Percentiles rank a stretch among this genome's conserved stretches.
Conservation (phyloP, 2,888 invertebrate species). For the Monoplex corrugatus region DNA sequence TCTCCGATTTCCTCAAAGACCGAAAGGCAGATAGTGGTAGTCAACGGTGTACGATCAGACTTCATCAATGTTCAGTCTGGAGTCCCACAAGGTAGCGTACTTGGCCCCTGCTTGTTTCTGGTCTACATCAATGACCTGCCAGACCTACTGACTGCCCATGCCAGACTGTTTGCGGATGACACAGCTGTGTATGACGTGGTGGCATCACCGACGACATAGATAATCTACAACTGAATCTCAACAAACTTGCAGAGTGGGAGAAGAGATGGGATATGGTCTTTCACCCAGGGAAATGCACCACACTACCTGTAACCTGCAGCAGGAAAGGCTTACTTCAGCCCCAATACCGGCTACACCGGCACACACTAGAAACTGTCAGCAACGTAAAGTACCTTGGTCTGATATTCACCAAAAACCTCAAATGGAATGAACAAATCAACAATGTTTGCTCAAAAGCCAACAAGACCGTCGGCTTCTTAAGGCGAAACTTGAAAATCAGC, state of each 20-base stretch:
- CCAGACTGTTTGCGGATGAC: conserved; percentile 8
- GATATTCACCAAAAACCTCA: background rate
- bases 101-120: conserved; percentile 19
- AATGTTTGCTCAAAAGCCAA: background rate
- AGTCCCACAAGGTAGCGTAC: conserved; percentile 6
- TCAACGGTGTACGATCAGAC: background rate
- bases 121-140: conserved; percentile 9
- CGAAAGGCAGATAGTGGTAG: conserved; percentile 28
- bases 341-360: background rate
- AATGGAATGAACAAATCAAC: background rate
- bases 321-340: background rate
- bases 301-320: conserved; percentile 13
- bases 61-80: background rate
- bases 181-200: background rate
- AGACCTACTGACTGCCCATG: conserved; percentile 6
- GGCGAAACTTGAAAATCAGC: background rate
- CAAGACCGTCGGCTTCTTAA: background rate
- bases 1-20: conserved; percentile 5
- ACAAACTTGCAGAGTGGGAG: background rate
- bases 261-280: conserved; percentile 10
- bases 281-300: no score
- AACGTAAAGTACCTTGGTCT: background rate
- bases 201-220: background rate
- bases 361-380: background rate
- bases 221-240: background rate